phyloP scores from a whole-genome alignment of 2,888 invertebrate species.

The Timandra comae region DNA sequence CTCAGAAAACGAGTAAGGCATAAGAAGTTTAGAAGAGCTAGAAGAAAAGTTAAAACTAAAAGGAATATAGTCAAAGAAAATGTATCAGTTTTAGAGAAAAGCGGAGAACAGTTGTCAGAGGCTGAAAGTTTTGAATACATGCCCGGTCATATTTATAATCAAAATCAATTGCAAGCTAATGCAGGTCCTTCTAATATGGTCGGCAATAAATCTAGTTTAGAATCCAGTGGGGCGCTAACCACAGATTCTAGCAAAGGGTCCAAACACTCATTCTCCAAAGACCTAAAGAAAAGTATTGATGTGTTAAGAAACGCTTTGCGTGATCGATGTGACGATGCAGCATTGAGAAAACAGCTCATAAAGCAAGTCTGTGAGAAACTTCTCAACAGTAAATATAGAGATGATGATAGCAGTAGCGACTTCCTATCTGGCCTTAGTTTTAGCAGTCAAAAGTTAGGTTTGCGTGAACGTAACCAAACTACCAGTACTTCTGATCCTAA shows the following conservation, averaged over 20 bases:
- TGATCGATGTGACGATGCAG: constrained; percentile 75
- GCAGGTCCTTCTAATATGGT: constrained; percentile 31
- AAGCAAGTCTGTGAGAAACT: constrained; percentile 80
- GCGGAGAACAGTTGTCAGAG: constrained; percentile 63
- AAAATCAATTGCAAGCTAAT: constrained; percentile 49
- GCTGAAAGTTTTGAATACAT: constrained; percentile 83
- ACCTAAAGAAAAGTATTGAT: constrained; percentile 79
- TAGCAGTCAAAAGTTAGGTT: constrained; percentile 41
- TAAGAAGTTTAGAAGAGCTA: constrained; percentile 36
- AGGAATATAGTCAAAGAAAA: constrained; percentile 35
- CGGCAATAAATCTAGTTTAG: constrained; percentile 64
- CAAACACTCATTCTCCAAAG: constrained; percentile 68
- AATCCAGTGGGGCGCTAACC: constrained; percentile 56
- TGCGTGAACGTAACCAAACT: constrained; percentile 34
- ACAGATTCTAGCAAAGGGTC: constrained; percentile 63
- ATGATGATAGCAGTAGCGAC: constrained; percentile 71
- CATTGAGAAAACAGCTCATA: constrained; percentile 78
- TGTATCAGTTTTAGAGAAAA: constrained; percentile 39
- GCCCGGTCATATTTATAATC: constrained; percentile 76
- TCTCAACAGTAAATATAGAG: constrained; percentile 75
- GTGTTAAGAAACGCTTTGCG: constrained; percentile 77
- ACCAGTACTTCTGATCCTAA: constrained; percentile 62
- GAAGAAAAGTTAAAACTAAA: constrained; percentile 34
- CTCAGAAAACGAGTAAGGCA: constrained; percentile 43
- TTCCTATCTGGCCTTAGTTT: constrained; percentile 66